Percentiles rank a stretch among this genome's conserved stretches.
phyloP scores from a whole-genome alignment of 2,888 invertebrate species.

The Ommatoiulus sabulosus region DNA sequence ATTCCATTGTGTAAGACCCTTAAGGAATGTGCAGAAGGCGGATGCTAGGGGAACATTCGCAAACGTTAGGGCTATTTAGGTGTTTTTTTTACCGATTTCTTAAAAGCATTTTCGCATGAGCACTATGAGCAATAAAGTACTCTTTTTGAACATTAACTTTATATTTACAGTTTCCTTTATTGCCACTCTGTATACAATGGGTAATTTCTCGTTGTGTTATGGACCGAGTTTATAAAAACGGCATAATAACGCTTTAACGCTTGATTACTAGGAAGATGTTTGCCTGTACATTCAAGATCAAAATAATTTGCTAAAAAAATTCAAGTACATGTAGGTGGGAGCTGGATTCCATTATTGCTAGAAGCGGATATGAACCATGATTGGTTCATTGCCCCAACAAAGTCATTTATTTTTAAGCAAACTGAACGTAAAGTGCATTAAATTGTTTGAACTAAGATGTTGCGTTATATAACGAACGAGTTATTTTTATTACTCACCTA shows the following conservation, averaged over 20 bases:
- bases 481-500: too few species aligned
- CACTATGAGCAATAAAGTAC: not conserved
- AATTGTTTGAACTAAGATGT: not conserved
- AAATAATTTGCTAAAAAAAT: not conserved
- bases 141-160: not conserved
- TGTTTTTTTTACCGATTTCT: not conserved
- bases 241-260: too few species aligned
- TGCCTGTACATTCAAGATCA: not conserved
- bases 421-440: not conserved
- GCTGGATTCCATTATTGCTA: not conserved
- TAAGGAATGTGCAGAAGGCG: not conserved
- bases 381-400: not conserved
- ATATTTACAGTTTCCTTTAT: not conserved
- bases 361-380: constrained; percentile 2
- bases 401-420: not conserved
- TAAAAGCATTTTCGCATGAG: too few species aligned
- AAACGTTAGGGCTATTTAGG: not conserved
- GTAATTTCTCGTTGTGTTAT: not conserved
- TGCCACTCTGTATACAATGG: not conserved
- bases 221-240: not conserved
- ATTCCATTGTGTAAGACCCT: not conserved
- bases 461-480: not conserved
- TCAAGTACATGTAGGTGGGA: not conserved
- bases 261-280: too few species aligned
- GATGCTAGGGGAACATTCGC: not conserved